These are phyloP conservation scores for Thereva unica DNA, from an alignment of 2,888 invertebrate species.

Conservation along the genomic window DNA sequence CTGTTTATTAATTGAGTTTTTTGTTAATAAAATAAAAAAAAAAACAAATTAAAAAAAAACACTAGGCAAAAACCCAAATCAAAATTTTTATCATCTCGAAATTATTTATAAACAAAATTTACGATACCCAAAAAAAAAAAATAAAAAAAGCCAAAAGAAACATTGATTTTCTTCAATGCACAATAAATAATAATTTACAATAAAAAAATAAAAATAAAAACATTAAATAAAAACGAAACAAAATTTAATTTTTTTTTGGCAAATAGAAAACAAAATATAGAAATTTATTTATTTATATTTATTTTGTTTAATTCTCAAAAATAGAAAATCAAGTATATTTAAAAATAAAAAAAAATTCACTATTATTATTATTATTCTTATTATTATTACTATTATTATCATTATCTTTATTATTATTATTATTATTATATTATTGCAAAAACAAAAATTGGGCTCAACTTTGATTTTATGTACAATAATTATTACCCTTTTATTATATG, in stretches of 20 bases:
- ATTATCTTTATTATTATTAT: slow-evolving; percentile 8
- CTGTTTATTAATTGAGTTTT: too few relatives aligned
- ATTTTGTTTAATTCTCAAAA: too few relatives aligned
- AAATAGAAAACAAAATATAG: too few relatives aligned
- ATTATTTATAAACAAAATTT: background rate
- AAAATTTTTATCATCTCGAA: background rate
- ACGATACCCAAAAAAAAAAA: background rate
- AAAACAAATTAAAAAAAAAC: too few relatives aligned
- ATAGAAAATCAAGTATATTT: too few relatives aligned
- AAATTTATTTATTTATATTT: too few relatives aligned
- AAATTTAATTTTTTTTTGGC: background rate
- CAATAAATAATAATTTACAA: background rate
- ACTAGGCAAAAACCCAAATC: background rate
- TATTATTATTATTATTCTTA: slow-evolving; percentile 1
- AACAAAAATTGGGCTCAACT: slow-evolving; percentile 41
- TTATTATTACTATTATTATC: slow-evolving; percentile 5
- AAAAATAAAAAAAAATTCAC: too few relatives aligned
- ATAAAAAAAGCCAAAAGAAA: background rate
- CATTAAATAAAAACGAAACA: background rate
- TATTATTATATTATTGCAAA: slow-evolving; percentile 2
- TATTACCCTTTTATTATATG: background rate
- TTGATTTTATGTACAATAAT: slow-evolving; percentile 35
- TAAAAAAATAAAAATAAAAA: background rate
- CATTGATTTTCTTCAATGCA: background rate
- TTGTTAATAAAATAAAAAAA: too few relatives aligned